phyloP scores from a whole-genome alignment of 2,113 vertebrate genomes.

The Ammodramus savannarum region DNA sequence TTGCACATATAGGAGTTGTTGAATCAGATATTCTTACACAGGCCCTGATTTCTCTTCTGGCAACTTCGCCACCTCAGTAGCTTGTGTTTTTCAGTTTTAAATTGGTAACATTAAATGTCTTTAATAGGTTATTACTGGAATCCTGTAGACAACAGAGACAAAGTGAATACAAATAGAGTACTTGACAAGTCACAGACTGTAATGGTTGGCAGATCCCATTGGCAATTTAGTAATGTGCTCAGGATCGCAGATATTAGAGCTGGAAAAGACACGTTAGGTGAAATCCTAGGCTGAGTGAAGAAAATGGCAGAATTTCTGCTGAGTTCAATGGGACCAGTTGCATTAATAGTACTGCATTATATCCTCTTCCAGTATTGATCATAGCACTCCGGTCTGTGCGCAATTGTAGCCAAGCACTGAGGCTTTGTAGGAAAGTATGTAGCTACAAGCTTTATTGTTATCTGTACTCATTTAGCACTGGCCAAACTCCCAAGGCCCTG shows the following conservation, averaged over 20 bases:
- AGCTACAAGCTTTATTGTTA: not conserved
- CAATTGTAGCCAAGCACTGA: not conserved
- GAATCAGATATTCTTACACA: slow-evolving; percentile 45
- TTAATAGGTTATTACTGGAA: slow-evolving; percentile 66
- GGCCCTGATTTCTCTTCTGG: slow-evolving; percentile 49
- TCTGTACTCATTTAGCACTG: not conserved
- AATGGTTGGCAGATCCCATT: slow-evolving; percentile 40
- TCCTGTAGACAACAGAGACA: slow-evolving; percentile 6
- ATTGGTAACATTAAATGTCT: slow-evolving; percentile 56
- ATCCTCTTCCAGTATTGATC: not conserved
- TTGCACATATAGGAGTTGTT: slow-evolving; percentile 45
- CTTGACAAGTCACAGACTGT: slow-evolving; percentile 31
- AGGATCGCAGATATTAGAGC: slow-evolving; percentile 6
- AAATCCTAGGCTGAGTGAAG: not conserved
- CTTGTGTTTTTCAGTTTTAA: slow-evolving; percentile 61
- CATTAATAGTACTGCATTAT: not conserved
- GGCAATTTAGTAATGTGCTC: not conserved
- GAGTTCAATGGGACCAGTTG: not conserved
- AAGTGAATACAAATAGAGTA: slow-evolving; percentile 54
- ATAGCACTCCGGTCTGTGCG: not conserved
- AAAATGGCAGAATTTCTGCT: not conserved
- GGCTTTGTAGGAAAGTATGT: not conserved
- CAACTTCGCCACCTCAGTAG: slow-evolving; percentile 52
- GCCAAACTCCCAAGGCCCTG: not conserved
- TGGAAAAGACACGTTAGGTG: not conserved